Evolutionary conservation across 53 echinoderm and acorn worm genomes (phyloP), one percentile per base, ranked within the genome.

Genomic region (Paracentrotus lividus): DNA sequence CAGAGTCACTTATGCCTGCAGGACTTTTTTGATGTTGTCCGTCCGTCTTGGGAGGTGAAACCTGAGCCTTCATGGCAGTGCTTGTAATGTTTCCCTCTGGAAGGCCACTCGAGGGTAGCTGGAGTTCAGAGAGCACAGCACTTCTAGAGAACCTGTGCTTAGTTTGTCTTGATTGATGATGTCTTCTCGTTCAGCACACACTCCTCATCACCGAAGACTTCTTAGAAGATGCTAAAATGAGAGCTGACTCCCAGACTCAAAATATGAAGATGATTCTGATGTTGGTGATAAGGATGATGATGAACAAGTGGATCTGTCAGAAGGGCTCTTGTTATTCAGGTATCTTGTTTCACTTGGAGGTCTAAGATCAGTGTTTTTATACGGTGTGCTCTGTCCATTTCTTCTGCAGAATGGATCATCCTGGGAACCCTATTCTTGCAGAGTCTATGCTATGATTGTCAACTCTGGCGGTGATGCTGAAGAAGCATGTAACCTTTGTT

Each of bases 81-180:
- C 40, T 89, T 10, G 38, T 27, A 33, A 64, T n/a, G 56, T 38
- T 44, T 4, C 66, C 60, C 56, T 44, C 3, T 60, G 60, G 42
- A 44, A 89, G 23, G 89, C 26, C 27, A 42, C 20, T 59, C 66
- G 10, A 10, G 40, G 89, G 89, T 43, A 89, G 66, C 45, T 89
- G 23, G 89, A 60, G 44, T 65, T 89, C 13, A 89, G 44, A 27
- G 69, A 90, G 53, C 65, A 75, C 90, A 90, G 90, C 90, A 90
- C 72, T 90, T n/a, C 20, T 43, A 3, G 85, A 8, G 31, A 61
- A 89, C n/a, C 26, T 24, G 64, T 0, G 42, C 40, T 65, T 42
- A 56, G 57, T 29, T 38, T 32, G 16, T 15, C 40, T 72, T 15
- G 36, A 14, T 72, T 36, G 5, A 36, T 21, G 72, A 72, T 0